Conservation (phyloP, 2,113 vertebrate genomes). For the Hydrolagus affinis region DNA sequence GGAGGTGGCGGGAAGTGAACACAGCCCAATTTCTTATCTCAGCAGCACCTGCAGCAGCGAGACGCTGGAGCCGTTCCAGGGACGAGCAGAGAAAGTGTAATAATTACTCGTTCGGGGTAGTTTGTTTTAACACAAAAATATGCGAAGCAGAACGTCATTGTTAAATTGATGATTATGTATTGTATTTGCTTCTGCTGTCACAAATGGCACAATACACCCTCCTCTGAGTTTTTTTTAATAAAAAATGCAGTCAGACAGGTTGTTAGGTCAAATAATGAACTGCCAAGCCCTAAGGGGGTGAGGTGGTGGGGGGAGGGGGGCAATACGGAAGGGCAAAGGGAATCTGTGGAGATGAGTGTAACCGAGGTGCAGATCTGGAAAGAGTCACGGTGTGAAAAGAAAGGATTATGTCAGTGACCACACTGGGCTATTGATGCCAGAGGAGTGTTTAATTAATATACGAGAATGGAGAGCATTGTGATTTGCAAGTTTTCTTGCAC, state of each 20-base stretch:
- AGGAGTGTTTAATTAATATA: neutral
- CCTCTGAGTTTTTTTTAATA: neutral
- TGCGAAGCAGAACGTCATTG: neutral
- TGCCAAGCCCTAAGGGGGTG: neutral
- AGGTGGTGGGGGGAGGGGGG: neutral
- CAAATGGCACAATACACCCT: neutral
- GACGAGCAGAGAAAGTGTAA: neutral
- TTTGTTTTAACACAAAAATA: constrained; percentile 18
- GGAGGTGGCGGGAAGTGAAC: neutral
- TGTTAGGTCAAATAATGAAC: neutral
- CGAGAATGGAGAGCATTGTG: neutral
- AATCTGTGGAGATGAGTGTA: neutral
- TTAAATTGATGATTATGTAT: neutral
- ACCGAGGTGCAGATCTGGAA: too few species aligned
- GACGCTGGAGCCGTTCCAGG: neutral
- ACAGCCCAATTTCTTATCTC: neutral
- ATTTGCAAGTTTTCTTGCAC: neutral
- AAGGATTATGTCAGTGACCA: neutral
- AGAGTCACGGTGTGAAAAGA: neutral
- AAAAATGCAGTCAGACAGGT: neutral
- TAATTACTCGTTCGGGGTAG: constrained; percentile 10
- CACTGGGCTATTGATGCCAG: neutral
- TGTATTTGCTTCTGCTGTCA: constrained; percentile 12
- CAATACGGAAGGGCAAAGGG: neutral
- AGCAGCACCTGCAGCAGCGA: neutral